Base-by-base conservation (phyloP, 2,797 vertebrate species). In the Acipenser transmontanus region DNA sequence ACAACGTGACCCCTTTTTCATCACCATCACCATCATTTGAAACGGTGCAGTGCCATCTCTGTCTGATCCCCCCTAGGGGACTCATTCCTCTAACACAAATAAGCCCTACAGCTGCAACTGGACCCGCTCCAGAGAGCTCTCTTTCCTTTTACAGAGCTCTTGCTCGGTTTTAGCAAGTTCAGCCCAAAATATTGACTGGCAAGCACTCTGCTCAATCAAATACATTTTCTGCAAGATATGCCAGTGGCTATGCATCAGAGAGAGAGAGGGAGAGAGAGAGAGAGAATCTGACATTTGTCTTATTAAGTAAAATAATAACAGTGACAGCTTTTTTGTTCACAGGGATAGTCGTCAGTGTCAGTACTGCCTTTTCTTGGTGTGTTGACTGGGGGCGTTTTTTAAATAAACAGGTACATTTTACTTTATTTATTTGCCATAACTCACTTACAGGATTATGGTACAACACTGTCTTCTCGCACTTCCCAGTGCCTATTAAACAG, bases 1-100 rank as follows among this genome's bases (percentile, higher is more conserved):
- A n/a, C n/a, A 17, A 17, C 17, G 1, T 17, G 17, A 17, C 17
- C 17, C 17, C 17, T 17, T 17, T 17, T 17, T 17, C 17, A 17
- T 4, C 34, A 34, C 4, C 34, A 34, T 34, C 2, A 34, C 34
- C 34, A 34, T 34, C 34, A 34, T 34, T 34, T 34, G 34, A 34
- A 34, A 34, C 3, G 4, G 34, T 34, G 4, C 2, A 34, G 34
- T 34, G 34, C 0, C 17, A 17, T 17, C 34, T 34, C 34, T 34
- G 34, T 34, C 34, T 3, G 34, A 34, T 34, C 34, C 34, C 3
- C 2, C 34, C 34, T 34, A 34, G 34, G 82, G 82, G 83, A 85
- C 85, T 85, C 83, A 85, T 85, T 86, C 82, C 80, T 81, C 80
- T 49, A 61, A 67, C 85, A 85, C 84, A 87, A 88, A 88, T 85